Percentiles rank a stretch among this genome's conserved stretches.
phyloP scores from a whole-genome alignment of 37 sponge, comb jelly and placozoan genomes.

The Geodia barretti region DNA sequence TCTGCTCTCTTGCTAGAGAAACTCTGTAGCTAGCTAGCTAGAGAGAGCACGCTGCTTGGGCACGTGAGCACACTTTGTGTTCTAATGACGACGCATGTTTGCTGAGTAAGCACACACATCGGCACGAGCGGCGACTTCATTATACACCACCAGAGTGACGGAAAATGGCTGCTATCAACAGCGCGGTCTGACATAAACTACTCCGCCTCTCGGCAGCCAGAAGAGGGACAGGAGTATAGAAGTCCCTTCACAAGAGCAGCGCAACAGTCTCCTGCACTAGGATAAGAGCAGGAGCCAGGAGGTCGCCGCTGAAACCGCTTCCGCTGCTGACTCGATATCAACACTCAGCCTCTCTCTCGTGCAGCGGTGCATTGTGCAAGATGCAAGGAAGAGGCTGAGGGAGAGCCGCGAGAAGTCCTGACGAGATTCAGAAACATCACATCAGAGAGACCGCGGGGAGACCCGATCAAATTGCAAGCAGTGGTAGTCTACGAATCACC shows the following conservation, averaged over 20 bases:
- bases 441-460: neutral
- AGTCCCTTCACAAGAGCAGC: slow-evolving; percentile 49
- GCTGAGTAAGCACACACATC: neutral
- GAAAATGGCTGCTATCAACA: too few species aligned
- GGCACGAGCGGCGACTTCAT: too few species aligned
- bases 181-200: neutral
- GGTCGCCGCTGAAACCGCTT: slow-evolving; percentile 8
- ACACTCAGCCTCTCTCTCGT: neutral
- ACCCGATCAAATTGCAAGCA: neutral
- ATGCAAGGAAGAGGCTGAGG: slow-evolving; percentile 41
- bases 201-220: neutral
- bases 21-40: too few species aligned
- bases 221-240: slow-evolving; percentile 40
- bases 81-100: neutral
- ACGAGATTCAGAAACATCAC: slow-evolving; percentile 9
- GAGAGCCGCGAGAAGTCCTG: slow-evolving; percentile 44
- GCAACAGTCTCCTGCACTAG: slow-evolving; percentile 30
- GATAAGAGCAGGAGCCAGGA: slow-evolving; percentile 49
- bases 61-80: slow-evolving; percentile 5
- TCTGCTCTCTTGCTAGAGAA: too few species aligned
- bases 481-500: neutral
- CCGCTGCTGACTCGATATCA: neutral
- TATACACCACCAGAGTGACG: too few species aligned
- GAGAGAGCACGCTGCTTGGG: neutral
- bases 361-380: slow-evolving; percentile 69